Base-by-base conservation (phyloP, 2,113 vertebrate species). In the Dasyornis broadbenti region DNA sequence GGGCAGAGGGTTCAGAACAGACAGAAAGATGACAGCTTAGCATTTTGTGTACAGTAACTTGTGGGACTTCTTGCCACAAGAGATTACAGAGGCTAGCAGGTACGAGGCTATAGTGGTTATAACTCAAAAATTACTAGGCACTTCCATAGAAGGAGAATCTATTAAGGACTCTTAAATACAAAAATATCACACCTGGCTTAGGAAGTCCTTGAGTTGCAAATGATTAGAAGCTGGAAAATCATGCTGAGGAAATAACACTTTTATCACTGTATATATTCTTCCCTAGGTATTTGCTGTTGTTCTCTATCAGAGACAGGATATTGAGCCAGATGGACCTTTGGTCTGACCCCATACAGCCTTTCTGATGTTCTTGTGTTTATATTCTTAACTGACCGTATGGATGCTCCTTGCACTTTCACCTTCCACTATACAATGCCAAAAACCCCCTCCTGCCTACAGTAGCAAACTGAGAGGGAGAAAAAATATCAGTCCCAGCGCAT, bases 301-400 rank as follows among this genome's bases (percentile, higher is more conserved):
- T 95, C 68, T 93, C 80, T 91, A 59, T 68, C 76, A 71, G 91
- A 97, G 86, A 95, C 94, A 96, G 96, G 95, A 97, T 97, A 97
- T 97, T 95, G 95, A 95, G 96, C 86, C 72, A 93, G 83, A n/a
- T 28, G 72, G 86, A 94, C 96, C 92, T 94, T 94, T 96, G 80
- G 64, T 94, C 91, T 95, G 95, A 97, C 95, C 96, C 80, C 89
- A 64, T 18, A 75, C 6, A 89, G 80, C 86, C 80, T 64, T 89
- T 95, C 86, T 90, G 89, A 91, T 92, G 80, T 84, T 86, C 86
- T 47, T 47, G 47, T 96, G 95, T 96, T 97, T 94, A 92, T 95
- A 95, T 95, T 93, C 82, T 90, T 94, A 94, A 93, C 88, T 93
- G 93, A 87, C 88, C 77, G 56, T 86, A 94, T 64, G 88, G 92